phyloP scores from a whole-genome alignment of 2,888 invertebrate species.

The Sabellastarte sp. region DNA sequence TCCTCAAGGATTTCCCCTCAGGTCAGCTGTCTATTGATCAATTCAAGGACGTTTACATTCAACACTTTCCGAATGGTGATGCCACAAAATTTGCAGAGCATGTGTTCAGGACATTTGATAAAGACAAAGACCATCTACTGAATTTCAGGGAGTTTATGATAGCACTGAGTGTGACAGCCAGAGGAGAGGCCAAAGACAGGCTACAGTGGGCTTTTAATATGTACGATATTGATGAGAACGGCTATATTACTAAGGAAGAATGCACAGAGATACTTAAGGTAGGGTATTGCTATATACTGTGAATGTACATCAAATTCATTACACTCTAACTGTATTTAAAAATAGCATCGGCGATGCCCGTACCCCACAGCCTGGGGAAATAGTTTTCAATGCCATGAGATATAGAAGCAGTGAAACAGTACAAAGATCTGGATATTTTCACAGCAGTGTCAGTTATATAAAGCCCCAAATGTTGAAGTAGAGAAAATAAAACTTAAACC shows the following conservation, averaged over 20 bases:
- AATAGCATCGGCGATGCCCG: no score
- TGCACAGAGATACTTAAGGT: slow-evolving; percentile 14
- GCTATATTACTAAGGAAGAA: slow-evolving; percentile 12
- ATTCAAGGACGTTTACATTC: slow-evolving; percentile 14
- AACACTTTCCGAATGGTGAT: slow-evolving; percentile 20
- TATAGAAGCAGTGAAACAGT: no score
- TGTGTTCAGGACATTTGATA: slow-evolving; percentile 18
- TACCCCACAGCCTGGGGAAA: no score
- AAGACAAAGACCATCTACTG: slow-evolving; percentile 6
- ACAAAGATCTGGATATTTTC: no score
- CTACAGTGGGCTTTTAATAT: slow-evolving; percentile 16
- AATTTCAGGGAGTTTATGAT: slow-evolving; percentile 16
- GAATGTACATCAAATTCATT: no score
- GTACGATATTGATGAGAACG: slow-evolving; percentile 21
- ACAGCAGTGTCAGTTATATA: no score
- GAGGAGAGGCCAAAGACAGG: slow-evolving; percentile 11
- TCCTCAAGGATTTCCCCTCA: slow-evolving; percentile 14
- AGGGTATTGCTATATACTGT: no score
- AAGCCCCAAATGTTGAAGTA: no score
- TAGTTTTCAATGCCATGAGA: no score
- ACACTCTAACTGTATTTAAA: no score
- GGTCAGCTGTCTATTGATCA: slow-evolving; percentile 15
- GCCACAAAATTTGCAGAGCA: slow-evolving; percentile 19
- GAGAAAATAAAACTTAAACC: no score
- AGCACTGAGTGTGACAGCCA: slow-evolving; percentile 14